Evolutionary conservation across 2,797 vertebrate species (phyloP).

Genomic region (Alauda arvensis): DNA sequence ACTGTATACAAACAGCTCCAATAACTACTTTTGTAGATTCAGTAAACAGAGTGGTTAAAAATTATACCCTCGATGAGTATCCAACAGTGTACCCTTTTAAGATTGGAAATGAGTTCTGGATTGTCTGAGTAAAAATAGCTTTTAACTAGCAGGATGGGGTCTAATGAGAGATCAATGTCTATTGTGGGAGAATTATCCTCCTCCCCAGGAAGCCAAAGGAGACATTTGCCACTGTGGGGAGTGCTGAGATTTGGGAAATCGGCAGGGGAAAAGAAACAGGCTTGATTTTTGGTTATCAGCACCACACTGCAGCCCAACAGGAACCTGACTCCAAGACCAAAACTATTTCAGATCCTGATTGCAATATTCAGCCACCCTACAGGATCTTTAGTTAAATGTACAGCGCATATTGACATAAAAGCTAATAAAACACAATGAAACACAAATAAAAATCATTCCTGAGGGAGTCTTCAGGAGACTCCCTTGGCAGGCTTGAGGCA

Average conservation of each 20-base stretch:
- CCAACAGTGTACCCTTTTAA: constrained; percentile 60
- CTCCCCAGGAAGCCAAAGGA: constrained; percentile 34
- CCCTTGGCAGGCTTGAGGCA: not conserved
- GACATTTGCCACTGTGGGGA: not conserved
- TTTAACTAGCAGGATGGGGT: constrained; percentile 60
- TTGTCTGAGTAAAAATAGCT: constrained; percentile 56
- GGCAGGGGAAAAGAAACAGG: not conserved
- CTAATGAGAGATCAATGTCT: constrained; percentile 57
- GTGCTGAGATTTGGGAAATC: not conserved
- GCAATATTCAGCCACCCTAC: not conserved
- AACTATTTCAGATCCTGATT: not conserved
- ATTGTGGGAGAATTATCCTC: constrained; percentile 44
- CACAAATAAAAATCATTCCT: not conserved
- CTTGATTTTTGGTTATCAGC: not conserved
- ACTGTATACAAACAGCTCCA: constrained; percentile 26
- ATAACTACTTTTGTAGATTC: constrained; percentile 37
- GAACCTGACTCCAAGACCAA: not conserved
- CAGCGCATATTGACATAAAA: not conserved
- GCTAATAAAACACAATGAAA: not conserved
- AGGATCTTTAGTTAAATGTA: not conserved
- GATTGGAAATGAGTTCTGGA: constrained; percentile 53
- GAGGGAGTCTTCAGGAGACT: not conserved
- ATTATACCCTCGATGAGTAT: constrained; percentile 38
- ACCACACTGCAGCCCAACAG: not conserved
- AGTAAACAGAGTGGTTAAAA: constrained; percentile 60